These are phyloP conservation scores for Momotus momota DNA, from an alignment of 2,797 vertebrate genomes.

Conservation along the genomic window DNA sequence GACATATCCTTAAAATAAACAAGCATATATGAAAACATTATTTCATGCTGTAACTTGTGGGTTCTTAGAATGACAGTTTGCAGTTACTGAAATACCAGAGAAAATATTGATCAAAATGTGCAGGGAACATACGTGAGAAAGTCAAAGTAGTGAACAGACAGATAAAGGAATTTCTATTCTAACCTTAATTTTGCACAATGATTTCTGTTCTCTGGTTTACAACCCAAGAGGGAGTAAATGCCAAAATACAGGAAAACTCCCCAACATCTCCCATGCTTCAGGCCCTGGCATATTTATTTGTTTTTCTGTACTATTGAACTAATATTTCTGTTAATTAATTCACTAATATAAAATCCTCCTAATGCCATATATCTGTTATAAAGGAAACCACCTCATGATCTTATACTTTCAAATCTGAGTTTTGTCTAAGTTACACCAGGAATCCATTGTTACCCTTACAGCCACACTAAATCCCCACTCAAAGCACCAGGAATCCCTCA, in stretches of 20 bases:
- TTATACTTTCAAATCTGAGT: not conserved
- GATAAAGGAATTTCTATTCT: not conserved
- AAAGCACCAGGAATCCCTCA: not conserved
- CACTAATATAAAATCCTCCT: not conserved
- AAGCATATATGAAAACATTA: conserved; percentile 41
- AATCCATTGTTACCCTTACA: not conserved
- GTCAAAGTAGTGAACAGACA: not conserved
- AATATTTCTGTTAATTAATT: not conserved
- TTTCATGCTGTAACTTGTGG: conserved; percentile 47
- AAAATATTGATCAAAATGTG: conserved; percentile 31
- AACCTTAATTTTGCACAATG: not conserved
- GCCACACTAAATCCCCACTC: rapidly evolving
- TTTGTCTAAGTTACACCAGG: not conserved
- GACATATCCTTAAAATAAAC: conserved; percentile 74
- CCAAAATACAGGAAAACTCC: not conserved
- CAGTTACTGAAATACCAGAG: not conserved
- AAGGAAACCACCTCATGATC: not conserved
- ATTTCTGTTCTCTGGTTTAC: not conserved
- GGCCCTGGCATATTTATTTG: not conserved
- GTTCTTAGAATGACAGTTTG: conserved; percentile 13
- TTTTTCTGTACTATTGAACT: rapidly evolving
- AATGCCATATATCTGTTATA: not conserved
- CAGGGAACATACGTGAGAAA: not conserved
- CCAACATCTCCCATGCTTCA: not conserved
- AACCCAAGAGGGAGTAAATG: not conserved